phyloP scores from a whole-genome alignment of 2,113 vertebrate genomes.

The Anguilla japonica region DNA sequence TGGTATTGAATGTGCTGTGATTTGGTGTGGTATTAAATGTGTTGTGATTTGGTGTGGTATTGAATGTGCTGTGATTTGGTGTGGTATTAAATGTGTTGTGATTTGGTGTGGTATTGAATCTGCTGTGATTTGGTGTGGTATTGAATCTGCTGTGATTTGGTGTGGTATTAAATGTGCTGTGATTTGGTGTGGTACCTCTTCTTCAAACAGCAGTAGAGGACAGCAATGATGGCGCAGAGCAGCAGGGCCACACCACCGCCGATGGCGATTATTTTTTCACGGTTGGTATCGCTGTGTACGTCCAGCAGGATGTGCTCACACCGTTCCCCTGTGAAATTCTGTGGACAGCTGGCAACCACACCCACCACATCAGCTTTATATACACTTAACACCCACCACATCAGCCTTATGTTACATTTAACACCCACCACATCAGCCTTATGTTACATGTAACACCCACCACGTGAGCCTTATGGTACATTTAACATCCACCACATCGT shows the following conservation, averaged over 20 bases:
- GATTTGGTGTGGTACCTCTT: slow-evolving; percentile 50
- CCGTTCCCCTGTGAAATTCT: slow-evolving; percentile 43
- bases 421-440: no score
- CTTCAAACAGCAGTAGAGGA: slow-evolving; percentile 40
- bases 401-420: neutral
- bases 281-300: accelerated
- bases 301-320: slow-evolving; percentile 34
- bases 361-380: neutral
- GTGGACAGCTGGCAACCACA: slow-evolving; percentile 54
- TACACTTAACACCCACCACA: no score
- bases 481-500: neutral
- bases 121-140: no score
- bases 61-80: neutral
- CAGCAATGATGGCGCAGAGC: slow-evolving; percentile 32
- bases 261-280: slow-evolving; percentile 57
- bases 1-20: no score
- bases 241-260: slow-evolving; percentile 50
- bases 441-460: no score
- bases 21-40: no score
- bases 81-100: no score
- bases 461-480: neutral
- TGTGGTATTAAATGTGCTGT: neutral
- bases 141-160: no score
- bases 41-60: neutral
- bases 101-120: no score